These are phyloP conservation scores for Papilio gigon DNA, from an alignment of 2,888 invertebrate genomes.

Conservation along the genomic window DNA sequence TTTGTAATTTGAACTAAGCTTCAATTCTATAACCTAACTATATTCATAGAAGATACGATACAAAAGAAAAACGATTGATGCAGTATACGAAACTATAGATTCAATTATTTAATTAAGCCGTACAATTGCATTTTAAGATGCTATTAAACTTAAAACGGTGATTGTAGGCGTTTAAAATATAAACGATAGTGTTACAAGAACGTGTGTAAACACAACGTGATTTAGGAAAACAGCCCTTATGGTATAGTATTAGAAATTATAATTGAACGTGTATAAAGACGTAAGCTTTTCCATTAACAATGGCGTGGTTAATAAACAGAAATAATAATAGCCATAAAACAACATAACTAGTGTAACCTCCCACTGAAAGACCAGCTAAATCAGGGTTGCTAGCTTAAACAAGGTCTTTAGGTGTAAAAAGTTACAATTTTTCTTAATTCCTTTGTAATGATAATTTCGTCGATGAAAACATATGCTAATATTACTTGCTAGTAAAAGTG, in stretches of 20 bases:
- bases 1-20: too few species aligned
- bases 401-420: too few species aligned
- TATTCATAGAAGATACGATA: too few species aligned
- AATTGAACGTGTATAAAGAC: not conserved
- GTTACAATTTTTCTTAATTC: not conserved
- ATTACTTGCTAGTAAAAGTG: not conserved
- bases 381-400: constrained; percentile 38
- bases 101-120: constrained; percentile 31
- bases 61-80: not conserved
- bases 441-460: not conserved
- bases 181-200: constrained; percentile 28
- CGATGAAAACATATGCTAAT: not conserved
- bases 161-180: constrained; percentile 36
- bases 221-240: constrained; percentile 19
- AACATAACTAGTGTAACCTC: constrained; percentile 41
- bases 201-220: not conserved
- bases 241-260: constrained; percentile 10
- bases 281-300: constrained; percentile 40
- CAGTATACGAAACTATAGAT: constrained; percentile 4
- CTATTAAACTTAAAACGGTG: constrained; percentile 28
- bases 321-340: constrained; percentile 45
- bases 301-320: constrained; percentile 44
- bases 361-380: constrained; percentile 31
- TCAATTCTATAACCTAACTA: not conserved
- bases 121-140: constrained; percentile 31